phyloP scores from a whole-genome alignment of 2,888 invertebrate species.

The Timandra comae region DNA sequence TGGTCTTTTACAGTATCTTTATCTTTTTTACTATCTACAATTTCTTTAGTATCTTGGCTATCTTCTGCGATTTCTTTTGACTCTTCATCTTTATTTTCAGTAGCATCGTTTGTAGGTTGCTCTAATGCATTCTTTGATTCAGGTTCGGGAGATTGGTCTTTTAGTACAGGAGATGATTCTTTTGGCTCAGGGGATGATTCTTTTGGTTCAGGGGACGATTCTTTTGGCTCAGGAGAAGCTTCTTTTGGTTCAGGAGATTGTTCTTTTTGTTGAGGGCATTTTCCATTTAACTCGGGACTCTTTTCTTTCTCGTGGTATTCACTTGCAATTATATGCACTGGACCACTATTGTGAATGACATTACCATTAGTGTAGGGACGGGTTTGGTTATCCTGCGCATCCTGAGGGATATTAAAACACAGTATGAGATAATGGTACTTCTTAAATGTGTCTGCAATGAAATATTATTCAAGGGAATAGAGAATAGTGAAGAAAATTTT shows the following conservation, averaged over 20 bases:
- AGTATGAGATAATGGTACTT: too few species aligned
- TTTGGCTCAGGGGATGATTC: slow-evolving; percentile 12
- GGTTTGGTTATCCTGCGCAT: slow-evolving; percentile 58
- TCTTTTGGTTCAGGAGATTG: slow-evolving; percentile 11
- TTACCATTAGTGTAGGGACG: slow-evolving; percentile 68
- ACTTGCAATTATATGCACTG: slow-evolving; percentile 60
- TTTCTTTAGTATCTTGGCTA: not conserved
- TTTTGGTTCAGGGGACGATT: slow-evolving; percentile 5
- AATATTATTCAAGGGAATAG: too few species aligned
- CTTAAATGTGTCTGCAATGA: too few species aligned
- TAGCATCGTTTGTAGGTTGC: not conserved
- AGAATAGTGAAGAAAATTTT: too few species aligned
- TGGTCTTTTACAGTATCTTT: slow-evolving; percentile 9
- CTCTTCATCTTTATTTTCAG: not conserved
- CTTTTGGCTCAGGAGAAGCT: not conserved
- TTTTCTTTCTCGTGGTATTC: slow-evolving; percentile 55
- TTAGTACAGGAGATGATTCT: slow-evolving; percentile 2
- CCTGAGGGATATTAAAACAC: slow-evolving; percentile 37
- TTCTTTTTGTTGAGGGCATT: slow-evolving; percentile 16
- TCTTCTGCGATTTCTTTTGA: too few species aligned
- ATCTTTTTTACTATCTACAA: too few species aligned
- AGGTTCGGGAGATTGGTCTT: slow-evolving; percentile 13
- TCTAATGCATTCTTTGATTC: not conserved
- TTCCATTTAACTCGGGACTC: slow-evolving; percentile 30
- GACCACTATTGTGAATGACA: slow-evolving; percentile 52